phyloP scores from a whole-genome alignment of 2,888 invertebrate genomes.

The Brachycybe producta region DNA sequence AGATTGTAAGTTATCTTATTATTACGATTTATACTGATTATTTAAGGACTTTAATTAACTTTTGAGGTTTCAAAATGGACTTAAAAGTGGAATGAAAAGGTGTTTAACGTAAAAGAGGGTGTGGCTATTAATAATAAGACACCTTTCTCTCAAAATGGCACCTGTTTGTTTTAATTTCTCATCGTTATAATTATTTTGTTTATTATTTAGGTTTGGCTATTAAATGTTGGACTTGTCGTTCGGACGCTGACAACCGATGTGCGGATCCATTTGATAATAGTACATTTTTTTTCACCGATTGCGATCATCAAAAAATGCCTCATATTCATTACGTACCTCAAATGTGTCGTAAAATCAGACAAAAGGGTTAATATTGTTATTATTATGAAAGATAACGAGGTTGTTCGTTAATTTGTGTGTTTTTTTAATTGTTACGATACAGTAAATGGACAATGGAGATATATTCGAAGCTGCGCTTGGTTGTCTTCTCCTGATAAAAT shows the following conservation, averaged over 20 bases:
- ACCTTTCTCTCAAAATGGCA: too few relatives aligned
- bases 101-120: too few relatives aligned
- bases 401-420: constrained; percentile 1
- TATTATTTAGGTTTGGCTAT: constrained; percentile 18
- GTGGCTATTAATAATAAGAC: too few relatives aligned
- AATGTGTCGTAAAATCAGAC: constrained; percentile 83
- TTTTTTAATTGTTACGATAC: too few relatives aligned
- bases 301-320: constrained; percentile 44
- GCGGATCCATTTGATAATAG: constrained; percentile 42
- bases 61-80: too few relatives aligned
- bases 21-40: too few relatives aligned
- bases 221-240: constrained; percentile 22
- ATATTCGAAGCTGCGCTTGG: constrained; percentile 75
- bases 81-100: too few relatives aligned
- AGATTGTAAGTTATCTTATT: too few relatives aligned
- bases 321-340: constrained; percentile 59
- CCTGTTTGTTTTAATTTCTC: too few relatives aligned
- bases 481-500: constrained; percentile 79
- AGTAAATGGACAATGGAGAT: constrained; percentile 80
- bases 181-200: too few relatives aligned
- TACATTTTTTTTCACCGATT: constrained; percentile 72
- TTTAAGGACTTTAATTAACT: too few relatives aligned
- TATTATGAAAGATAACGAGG: neutral
- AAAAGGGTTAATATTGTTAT: constrained; percentile 51
- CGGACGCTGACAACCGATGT: constrained; percentile 19